Evolutionary conservation across 2,797 vertebrate genomes (phyloP).

Genomic region (Tapera naevia): DNA sequence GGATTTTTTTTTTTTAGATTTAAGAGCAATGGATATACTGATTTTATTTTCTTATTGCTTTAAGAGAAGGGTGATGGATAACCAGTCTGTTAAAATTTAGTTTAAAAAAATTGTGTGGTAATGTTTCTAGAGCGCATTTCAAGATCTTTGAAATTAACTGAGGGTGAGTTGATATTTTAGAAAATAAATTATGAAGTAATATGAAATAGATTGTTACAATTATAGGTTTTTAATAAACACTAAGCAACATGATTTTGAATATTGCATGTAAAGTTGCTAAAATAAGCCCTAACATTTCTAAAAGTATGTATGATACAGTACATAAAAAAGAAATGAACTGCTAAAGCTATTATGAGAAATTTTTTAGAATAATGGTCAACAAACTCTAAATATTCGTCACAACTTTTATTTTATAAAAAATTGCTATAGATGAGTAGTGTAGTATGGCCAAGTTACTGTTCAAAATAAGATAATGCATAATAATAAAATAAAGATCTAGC

Average conservation of each 20-base stretch:
- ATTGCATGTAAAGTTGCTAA: not conserved
- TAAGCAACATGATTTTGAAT: not conserved
- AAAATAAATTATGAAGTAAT: not conserved
- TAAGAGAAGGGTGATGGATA: not conserved
- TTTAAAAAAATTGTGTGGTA: not conserved
- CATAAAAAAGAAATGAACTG: not conserved
- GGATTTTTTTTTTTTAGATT: not conserved
- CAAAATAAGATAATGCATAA: not conserved
- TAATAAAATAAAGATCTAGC: not conserved
- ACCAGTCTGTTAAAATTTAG: slow-evolving; percentile 24
- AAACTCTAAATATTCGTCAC: not conserved
- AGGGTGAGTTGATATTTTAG: not conserved
- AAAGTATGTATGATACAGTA: not conserved
- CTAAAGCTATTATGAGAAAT: not conserved
- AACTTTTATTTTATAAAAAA: not conserved
- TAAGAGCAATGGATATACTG: not conserved
- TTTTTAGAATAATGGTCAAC: not conserved
- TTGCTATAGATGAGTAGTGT: not conserved
- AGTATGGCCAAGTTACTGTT: not conserved
- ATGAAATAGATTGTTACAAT: not conserved
- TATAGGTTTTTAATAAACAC: not conserved
- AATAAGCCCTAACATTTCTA: not conserved
- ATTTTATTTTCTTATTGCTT: slow-evolving; percentile 16
- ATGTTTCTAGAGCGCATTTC: not conserved
- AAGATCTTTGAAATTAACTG: not conserved